Percentiles rank a stretch among this genome's conserved stretches.
Conservation (phyloP, 1,140 invertebrate genomes). For the Drosophila tsacasi region DNA sequence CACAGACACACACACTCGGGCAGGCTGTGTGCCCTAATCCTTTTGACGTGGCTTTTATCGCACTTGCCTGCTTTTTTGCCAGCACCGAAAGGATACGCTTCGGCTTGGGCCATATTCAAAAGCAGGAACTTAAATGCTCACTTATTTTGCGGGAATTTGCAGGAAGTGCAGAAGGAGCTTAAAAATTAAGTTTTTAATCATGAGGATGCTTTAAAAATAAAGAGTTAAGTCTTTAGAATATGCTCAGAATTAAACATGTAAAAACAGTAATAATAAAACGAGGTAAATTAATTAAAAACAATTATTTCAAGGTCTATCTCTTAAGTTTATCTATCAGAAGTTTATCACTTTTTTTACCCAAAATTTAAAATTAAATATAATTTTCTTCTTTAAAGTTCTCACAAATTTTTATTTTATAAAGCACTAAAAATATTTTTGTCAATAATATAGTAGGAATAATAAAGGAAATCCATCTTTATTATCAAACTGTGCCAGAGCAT, state of each 20-base stretch:
- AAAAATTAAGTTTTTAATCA: too few relatives aligned
- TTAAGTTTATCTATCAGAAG: too few relatives aligned
- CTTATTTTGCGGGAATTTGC: slow-evolving; percentile 7
- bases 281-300: background rate
- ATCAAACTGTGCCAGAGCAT: slow-evolving; percentile 3
- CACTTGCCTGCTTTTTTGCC: slow-evolving; percentile 61
- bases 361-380: too few relatives aligned
- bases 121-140: slow-evolving; percentile 15
- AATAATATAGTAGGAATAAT: too few relatives aligned
- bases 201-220: background rate
- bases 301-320: too few relatives aligned
- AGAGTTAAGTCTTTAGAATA: background rate
- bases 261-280: background rate
- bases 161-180: background rate
- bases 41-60: slow-evolving; percentile 80
- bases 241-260: background rate
- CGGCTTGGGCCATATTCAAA: slow-evolving; percentile 1
- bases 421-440: too few relatives aligned
- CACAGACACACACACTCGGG: slow-evolving; percentile 10
- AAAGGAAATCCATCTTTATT: too few relatives aligned
- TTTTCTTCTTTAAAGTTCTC: too few relatives aligned
- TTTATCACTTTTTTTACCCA: too few relatives aligned
- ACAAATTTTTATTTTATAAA: too few relatives aligned
- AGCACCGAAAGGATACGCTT: slow-evolving; percentile 30
- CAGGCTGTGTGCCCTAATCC: slow-evolving; percentile 60